Conservation (phyloP, 2,113 vertebrate genomes). For the Tichodroma muraria region DNA sequence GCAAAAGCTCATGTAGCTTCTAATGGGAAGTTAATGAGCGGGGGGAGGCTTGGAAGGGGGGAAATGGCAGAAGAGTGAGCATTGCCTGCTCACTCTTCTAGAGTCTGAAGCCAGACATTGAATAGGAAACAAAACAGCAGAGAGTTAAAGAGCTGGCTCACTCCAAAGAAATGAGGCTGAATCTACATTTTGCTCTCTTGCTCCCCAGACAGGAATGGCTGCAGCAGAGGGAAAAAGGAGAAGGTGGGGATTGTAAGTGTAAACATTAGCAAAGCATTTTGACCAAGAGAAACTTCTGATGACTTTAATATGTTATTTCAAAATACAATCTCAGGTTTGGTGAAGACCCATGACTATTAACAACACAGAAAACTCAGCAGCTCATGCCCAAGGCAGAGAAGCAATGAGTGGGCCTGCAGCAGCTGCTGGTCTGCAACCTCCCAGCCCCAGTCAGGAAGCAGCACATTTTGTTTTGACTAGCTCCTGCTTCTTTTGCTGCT, state of each 20-base stretch:
- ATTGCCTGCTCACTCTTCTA: background rate
- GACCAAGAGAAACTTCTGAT: background rate
- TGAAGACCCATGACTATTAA: background rate
- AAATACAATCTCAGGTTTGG: background rate
- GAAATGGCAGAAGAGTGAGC: background rate
- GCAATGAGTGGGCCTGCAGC: background rate
- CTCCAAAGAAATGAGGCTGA: background rate
- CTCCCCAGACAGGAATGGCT: background rate
- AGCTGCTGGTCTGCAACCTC: background rate
- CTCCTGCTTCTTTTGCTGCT: background rate
- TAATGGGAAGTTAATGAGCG: background rate
- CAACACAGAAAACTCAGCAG: background rate
- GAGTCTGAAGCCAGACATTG: background rate
- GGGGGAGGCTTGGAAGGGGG: background rate
- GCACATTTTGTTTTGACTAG: background rate
- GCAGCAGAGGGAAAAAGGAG: background rate
- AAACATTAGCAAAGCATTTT: background rate
- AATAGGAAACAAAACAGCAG: conserved; percentile 1
- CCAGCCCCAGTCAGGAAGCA: background rate
- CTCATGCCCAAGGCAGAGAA: background rate
- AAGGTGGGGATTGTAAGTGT: background rate
- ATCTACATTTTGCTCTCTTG: background rate
- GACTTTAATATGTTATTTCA: background rate
- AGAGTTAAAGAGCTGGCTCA: background rate
- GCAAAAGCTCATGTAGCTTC: background rate